A percentile compares a stretch with the other conserved stretches of the same genome.
Evolutionary conservation across 1,140 invertebrate genomes (phyloP).

Genomic region (Sycobia sp.): DNA sequence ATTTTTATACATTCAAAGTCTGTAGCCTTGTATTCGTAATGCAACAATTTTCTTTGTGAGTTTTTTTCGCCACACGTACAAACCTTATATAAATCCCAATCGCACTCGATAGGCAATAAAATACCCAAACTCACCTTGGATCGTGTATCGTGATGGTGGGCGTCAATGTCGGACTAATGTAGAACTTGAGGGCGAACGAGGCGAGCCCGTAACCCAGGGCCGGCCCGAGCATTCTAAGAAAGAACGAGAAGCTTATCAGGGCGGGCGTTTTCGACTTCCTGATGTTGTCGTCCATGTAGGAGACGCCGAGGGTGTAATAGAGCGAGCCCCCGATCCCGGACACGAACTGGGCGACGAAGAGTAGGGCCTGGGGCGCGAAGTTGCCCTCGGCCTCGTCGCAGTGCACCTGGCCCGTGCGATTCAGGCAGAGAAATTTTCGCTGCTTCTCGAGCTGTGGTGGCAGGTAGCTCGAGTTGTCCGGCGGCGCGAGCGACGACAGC

Average conservation of each 20-base stretch:
- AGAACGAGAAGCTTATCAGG: conserved; percentile 72
- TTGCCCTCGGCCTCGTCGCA: conserved; percentile 66
- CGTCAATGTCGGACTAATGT: conserved; percentile 71
- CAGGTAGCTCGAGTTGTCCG: conserved; percentile 35
- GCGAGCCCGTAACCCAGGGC: conserved; percentile 74
- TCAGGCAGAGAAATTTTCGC: conserved; percentile 53
- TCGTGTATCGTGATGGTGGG: conserved; percentile 72
- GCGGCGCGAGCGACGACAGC: conserved; percentile 5
- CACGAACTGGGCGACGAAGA: conserved; percentile 71
- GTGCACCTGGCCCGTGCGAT: conserved; percentile 50
- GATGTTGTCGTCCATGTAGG: conserved; percentile 76
- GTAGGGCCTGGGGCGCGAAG: conserved; percentile 65
- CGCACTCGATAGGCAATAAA: too few relatives aligned
- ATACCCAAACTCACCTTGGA: conserved; percentile 63
- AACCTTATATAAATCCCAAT: too few relatives aligned
- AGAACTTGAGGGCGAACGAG: conserved; percentile 72
- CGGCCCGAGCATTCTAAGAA: conserved; percentile 73
- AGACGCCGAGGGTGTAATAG: conserved; percentile 71
- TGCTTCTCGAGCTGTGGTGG: conserved; percentile 45
- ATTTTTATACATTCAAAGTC: too few relatives aligned
- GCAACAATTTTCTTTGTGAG: too few relatives aligned
- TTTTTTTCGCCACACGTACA: too few relatives aligned
- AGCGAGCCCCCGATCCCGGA: conserved; percentile 71
- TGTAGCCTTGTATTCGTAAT: too few relatives aligned
- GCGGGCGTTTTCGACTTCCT: conserved; percentile 73